These are phyloP conservation scores for Noctua fimbriata DNA, from an alignment of 2,888 invertebrate genomes.

Conservation along the genomic window DNA sequence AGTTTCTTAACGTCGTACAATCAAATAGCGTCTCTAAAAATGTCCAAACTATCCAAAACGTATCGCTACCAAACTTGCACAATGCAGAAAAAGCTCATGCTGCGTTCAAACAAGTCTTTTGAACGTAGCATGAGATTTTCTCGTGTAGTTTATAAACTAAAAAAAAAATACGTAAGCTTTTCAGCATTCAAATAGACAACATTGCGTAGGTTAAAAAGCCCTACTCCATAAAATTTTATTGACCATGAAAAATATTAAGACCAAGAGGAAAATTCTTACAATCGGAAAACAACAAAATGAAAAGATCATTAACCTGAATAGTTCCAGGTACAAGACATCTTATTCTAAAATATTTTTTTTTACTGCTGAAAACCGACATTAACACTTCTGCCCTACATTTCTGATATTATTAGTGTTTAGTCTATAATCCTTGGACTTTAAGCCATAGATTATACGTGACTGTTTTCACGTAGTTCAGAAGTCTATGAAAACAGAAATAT, in stretches of 20 bases:
- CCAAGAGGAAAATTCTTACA: constrained; percentile 17
- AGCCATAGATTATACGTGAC: constrained; percentile 19
- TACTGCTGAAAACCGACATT: constrained; percentile 16
- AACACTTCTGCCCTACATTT: constrained; percentile 41
- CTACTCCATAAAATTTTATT: constrained; percentile 19
- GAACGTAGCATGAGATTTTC: not conserved
- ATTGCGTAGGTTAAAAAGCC: constrained; percentile 1
- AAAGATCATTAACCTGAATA: constrained; percentile 46
- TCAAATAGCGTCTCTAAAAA: not conserved
- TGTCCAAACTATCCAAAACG: not conserved
- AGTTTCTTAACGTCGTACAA: not conserved
- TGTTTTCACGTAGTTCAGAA: constrained; percentile 1
- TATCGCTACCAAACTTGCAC: not conserved
- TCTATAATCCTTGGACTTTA: constrained; percentile 31
- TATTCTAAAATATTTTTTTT: constrained; percentile 10
- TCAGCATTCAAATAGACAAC: not conserved
- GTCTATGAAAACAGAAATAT: constrained; percentile 24
- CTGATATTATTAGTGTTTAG: constrained; percentile 32
- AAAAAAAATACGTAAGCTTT: not conserved
- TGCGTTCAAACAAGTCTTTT: not conserved
- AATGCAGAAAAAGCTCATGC: not conserved
- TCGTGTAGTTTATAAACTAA: not conserved
- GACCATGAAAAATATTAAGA: constrained; percentile 10
- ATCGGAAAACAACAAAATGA: constrained; percentile 11
- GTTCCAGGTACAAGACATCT: not conserved